Conservation (phyloP, 2,888 invertebrate species). For the Diplolepis rosae region DNA sequence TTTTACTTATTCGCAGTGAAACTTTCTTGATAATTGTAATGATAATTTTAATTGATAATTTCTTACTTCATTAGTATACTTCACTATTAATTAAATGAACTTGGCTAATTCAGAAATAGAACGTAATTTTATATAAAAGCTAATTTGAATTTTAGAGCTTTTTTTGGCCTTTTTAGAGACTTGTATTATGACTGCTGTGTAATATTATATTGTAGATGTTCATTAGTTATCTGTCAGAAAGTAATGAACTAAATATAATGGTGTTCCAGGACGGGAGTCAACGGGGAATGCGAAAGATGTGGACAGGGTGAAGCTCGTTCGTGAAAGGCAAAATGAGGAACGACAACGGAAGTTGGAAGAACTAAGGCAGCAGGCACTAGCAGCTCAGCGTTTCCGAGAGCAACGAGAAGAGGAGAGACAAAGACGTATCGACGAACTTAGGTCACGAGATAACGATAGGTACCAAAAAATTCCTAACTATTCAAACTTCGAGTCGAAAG, state of each 20-base stretch:
- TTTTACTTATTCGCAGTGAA: no score
- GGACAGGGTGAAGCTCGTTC: slow-evolving; percentile 77
- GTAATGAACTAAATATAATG: slow-evolving; percentile 21
- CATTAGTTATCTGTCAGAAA: slow-evolving; percentile 18
- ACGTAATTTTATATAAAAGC: no score
- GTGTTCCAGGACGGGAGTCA: slow-evolving; percentile 68
- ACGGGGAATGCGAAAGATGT: slow-evolving; percentile 67
- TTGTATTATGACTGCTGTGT: no score
- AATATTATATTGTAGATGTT: no score
- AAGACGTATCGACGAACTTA: slow-evolving; percentile 87
- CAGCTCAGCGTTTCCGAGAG: slow-evolving; percentile 91
- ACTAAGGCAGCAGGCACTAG: slow-evolving; percentile 90
- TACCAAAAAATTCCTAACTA: slow-evolving; percentile 39
- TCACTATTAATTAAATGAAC: no score
- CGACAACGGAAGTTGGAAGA: slow-evolving; percentile 92
- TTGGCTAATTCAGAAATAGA: no score
- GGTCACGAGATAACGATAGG: slow-evolving; percentile 84
- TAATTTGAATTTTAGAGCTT: no score
- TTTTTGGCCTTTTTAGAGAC: no score
- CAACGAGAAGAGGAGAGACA: slow-evolving; percentile 90
- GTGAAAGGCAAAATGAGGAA: slow-evolving; percentile 92
- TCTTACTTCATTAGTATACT: no score
- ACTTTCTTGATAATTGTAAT: no score
- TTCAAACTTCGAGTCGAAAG: no score
- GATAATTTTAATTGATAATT: no score